Evolutionary conservation across 2,888 invertebrate species (phyloP).

Genomic region (Colostygia pectinataria): DNA sequence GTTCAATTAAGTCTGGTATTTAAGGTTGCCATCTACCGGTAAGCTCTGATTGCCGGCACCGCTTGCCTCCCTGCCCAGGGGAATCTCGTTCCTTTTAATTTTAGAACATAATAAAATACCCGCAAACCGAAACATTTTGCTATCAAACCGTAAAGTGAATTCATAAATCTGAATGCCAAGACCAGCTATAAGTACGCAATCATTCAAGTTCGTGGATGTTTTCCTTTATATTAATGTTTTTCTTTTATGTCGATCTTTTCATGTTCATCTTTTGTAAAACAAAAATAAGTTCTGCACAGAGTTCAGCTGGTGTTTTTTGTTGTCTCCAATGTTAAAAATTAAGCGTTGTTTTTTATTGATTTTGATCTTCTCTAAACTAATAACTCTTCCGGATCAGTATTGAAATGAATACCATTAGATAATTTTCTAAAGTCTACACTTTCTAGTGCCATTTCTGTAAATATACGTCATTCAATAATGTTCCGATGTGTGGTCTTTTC

Average conservation of each 20-base stretch:
- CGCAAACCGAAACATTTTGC: slow-evolving; percentile 54
- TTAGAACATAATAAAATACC: slow-evolving; percentile 77
- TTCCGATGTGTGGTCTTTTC: not conserved
- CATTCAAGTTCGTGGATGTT: slow-evolving; percentile 29
- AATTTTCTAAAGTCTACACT: too few species aligned
- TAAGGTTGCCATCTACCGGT: slow-evolving; percentile 76
- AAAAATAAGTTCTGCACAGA: slow-evolving; percentile 2
- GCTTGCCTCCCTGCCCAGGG: slow-evolving; percentile 51
- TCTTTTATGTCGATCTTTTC: slow-evolving; percentile 22
- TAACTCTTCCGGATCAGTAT: too few species aligned
- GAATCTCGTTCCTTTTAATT: slow-evolving; percentile 76
- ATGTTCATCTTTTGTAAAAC: slow-evolving; percentile 14
- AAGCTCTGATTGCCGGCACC: slow-evolving; percentile 69
- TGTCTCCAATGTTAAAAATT: too few species aligned
- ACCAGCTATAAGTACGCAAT: slow-evolving; percentile 31
- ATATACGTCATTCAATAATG: too few species aligned
- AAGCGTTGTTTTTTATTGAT: not conserved
- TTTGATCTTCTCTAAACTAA: not conserved
- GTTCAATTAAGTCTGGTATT: slow-evolving; percentile 82
- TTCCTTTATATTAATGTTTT: slow-evolving; percentile 23
- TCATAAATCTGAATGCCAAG: slow-evolving; percentile 39
- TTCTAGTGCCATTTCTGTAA: too few species aligned
- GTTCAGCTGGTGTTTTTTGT: too few species aligned
- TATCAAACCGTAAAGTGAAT: slow-evolving; percentile 50
- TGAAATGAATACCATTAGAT: too few species aligned